Conservation (phyloP, 2,888 invertebrate genomes). For the Meteorus cinctellus region DNA sequence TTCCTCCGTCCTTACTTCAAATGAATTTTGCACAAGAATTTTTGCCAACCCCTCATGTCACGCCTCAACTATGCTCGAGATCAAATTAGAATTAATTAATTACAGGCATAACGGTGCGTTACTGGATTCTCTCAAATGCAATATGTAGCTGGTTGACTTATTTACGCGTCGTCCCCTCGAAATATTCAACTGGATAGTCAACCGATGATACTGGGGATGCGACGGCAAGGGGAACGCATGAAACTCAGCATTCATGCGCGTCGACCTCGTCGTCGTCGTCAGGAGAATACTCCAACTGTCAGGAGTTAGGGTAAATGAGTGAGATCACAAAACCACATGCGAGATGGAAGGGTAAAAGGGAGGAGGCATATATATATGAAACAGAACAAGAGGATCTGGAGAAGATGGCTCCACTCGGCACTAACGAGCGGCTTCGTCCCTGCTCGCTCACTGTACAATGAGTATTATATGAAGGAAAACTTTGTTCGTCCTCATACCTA, state of each 20-base stretch:
- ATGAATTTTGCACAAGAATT: background rate
- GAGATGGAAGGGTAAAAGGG: conserved; percentile 1
- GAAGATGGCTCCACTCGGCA: conserved; percentile 39
- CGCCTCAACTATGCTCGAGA: background rate
- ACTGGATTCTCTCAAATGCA: background rate
- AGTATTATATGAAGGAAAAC: conserved; percentile 57
- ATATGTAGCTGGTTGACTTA: conserved; percentile 16
- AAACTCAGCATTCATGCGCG: conserved; percentile 27
- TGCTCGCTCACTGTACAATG: conserved; percentile 50
- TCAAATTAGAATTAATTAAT: conserved; percentile 27
- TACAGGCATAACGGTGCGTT: background rate
- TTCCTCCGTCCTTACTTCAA: background rate
- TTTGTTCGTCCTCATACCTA: conserved; percentile 44
- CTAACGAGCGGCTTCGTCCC: conserved; percentile 39
- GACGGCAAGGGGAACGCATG: conserved; percentile 36
- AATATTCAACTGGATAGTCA: conserved; percentile 47
- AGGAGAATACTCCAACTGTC: conserved; percentile 13
- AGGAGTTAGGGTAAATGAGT: conserved; percentile 20
- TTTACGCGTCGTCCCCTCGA: conserved; percentile 37
- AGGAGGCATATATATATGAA: background rate
- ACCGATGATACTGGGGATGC: conserved; percentile 25
- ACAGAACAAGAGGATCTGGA: conserved; percentile 22
- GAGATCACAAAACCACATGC: conserved; percentile 4
- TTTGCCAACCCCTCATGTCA: background rate
- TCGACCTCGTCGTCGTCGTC: conserved; percentile 10